Percentiles rank a stretch among this genome's conserved stretches.
Conservation (phyloP, 2,888 invertebrate genomes). For the Limnephilus auricula region DNA sequence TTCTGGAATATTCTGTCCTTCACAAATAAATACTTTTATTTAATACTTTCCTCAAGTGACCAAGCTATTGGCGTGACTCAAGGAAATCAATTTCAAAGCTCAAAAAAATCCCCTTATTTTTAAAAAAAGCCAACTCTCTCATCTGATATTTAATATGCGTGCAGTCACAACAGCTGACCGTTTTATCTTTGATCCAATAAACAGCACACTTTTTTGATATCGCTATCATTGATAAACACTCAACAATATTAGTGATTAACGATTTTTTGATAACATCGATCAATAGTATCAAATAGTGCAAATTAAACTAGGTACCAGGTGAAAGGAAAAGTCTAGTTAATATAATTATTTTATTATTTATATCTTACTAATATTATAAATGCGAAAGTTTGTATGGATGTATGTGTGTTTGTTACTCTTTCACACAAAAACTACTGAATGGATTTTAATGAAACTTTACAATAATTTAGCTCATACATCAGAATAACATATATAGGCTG, state of each 20-base stretch:
- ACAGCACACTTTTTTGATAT: not conserved
- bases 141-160: not conserved
- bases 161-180: not conserved
- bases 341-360: not conserved
- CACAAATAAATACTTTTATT: not conserved
- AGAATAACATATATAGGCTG: no score
- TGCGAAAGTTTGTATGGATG: no score
- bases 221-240: not conserved
- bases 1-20: not conserved
- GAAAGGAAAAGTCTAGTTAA: not conserved
- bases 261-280: not conserved
- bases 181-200: not conserved
- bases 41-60: not conserved
- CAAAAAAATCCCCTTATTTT: not conserved
- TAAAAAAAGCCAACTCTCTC: not conserved
- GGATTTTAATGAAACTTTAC: no score
- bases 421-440: no score
- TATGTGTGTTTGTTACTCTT: no score
- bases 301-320: not conserved
- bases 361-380: no score
- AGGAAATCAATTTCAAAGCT: not conserved
- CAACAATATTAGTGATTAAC: not conserved
- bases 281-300: not conserved
- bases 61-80: not conserved
- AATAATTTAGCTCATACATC: no score